A percentile compares a stretch with the other conserved stretches of the same genome.
phyloP scores from a whole-genome alignment of 2,113 vertebrate genomes.

The Otus sunia region DNA sequence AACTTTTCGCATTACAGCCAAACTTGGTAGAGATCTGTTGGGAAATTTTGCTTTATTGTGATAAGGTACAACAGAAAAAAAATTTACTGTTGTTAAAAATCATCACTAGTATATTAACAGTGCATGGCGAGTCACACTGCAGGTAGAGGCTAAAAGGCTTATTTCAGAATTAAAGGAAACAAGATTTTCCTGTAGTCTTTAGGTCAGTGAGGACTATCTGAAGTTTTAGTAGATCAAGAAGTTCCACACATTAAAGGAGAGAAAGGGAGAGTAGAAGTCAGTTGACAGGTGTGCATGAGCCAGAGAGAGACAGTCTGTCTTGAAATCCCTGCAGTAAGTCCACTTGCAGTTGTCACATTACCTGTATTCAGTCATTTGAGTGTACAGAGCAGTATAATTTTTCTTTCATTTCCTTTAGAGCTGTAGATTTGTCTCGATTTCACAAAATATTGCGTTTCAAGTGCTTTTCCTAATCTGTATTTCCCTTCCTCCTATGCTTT shows the following conservation, averaged over 20 bases:
- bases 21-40: background rate
- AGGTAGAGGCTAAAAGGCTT: background rate
- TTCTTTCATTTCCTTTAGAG: background rate
- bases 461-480: background rate
- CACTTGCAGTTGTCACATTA: background rate
- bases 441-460: background rate
- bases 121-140: background rate
- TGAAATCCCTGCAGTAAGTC: background rate
- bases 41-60: background rate
- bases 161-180: background rate
- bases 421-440: background rate
- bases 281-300: background rate
- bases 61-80: background rate
- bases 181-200: background rate
- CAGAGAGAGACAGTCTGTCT: background rate
- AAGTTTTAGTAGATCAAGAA: background rate
- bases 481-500: background rate
- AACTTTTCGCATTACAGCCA: background rate
- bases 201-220: background rate
- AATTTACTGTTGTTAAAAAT: background rate
- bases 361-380: background rate
- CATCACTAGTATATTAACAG: background rate
- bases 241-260: background rate
- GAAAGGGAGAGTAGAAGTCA: background rate
- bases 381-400: background rate